Percentiles rank a stretch among this genome's conserved stretches.
Conservation (phyloP, 2,113 vertebrate species). For the Pionites leucogaster region DNA sequence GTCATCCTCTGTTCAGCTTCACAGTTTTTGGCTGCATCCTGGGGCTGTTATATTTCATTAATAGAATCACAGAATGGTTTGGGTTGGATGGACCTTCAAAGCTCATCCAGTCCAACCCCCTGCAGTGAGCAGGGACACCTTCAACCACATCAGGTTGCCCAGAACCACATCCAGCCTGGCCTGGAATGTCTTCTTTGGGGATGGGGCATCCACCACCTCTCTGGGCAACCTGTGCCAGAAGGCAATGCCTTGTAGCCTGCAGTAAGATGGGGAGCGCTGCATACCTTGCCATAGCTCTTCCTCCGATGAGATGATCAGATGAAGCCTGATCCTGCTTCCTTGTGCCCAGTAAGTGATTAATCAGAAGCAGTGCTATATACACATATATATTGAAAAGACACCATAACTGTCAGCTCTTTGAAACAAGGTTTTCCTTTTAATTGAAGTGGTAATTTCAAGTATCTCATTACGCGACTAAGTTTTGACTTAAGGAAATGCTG, state of each 20-base stretch:
- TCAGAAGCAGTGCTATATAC: background rate
- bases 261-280: background rate
- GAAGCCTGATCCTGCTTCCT: background rate
- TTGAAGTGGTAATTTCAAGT: background rate
- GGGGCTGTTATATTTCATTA: background rate
- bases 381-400: background rate
- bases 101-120: background rate
- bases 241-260: background rate
- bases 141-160: background rate
- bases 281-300: background rate
- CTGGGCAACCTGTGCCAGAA: background rate
- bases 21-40: background rate
- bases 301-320: background rate
- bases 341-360: background rate
- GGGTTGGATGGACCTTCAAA: background rate
- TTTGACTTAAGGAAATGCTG: background rate
- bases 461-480: background rate
- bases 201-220: background rate
- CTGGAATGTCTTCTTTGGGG: background rate
- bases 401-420: background rate
- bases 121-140: background rate
- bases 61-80: background rate
- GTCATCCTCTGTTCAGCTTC: background rate
- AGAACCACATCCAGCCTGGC: background rate
- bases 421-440: constrained; percentile 5